Base-by-base conservation (phyloP, 2,888 invertebrate species). In the Agrochola circellaris region DNA sequence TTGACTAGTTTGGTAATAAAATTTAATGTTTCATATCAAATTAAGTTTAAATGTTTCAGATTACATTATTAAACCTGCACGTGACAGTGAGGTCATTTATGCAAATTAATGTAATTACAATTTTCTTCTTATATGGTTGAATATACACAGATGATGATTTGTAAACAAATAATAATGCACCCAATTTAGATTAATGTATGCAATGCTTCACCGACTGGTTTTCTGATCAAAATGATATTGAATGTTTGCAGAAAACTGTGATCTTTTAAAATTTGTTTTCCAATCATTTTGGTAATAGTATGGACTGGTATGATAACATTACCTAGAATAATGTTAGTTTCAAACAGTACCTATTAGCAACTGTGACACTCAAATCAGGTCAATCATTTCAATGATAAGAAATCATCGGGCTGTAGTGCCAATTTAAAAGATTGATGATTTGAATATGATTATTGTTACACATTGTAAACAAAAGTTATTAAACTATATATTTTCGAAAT, bases 351-450 rank as follows among this genome's bases (percentile, higher is more conserved):
- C 42, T 42, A 11, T 45, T 7, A 48, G 17, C 1, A 1, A 60
- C 13, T 72, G 56, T 30, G n/a, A 26, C n/a, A 56, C 15, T 81
- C 38, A 58, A 48, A 62, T 82, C 30, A 56, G 38, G n/a, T 30
- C 26, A 68, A 58, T 64, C 23, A 76, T 34, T 64, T 51, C 17
- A 51, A 58, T 58, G 56, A 58, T 64, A 64, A 26, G 0, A 58
- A 58, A 58, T 75, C 17, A 51, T 67, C 82, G 62, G 26, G 3
- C 30, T 66, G 26, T 54, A 56, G 54, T 56, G 48, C 26, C 42
- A 75, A 64, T 79, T 82, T 62, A 56, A 58, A 58, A 64, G 9
- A 51, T 75, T 51, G 13, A n/a, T 67, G 66, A 75, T 26, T 68
- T 58, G 26, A 67, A 62, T 74, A 58, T 56, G 23, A 15, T 23